phyloP scores from a whole-genome alignment of 2,888 invertebrate species.

The Vanessa cardui region DNA sequence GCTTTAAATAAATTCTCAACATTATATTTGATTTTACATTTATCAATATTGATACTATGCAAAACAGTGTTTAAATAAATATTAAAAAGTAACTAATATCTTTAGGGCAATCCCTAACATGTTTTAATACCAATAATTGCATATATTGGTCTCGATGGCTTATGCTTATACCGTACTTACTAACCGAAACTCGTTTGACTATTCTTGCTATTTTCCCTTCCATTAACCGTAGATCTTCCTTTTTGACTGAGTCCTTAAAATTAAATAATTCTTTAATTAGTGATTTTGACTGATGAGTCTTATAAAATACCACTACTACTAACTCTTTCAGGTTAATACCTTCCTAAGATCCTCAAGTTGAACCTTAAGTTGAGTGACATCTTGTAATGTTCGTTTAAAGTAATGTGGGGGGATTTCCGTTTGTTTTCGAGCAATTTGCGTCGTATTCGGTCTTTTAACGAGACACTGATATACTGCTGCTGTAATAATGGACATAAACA shows the following conservation, averaged over 20 bases:
- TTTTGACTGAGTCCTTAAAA: constrained; percentile 59
- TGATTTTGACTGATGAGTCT: background rate
- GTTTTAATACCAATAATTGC: too few relatives aligned
- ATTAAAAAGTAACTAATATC: too few relatives aligned
- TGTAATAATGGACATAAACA: constrained; percentile 14
- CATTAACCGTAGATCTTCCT: constrained; percentile 61
- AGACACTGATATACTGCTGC: constrained; percentile 52
- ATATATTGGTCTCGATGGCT: background rate
- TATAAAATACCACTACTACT: background rate
- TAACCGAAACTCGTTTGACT: constrained; percentile 57
- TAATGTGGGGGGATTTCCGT: constrained; percentile 39
- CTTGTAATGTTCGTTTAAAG: constrained; percentile 56
- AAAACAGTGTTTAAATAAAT: too few relatives aligned
- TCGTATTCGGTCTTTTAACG: constrained; percentile 44
- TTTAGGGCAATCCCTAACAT: too few relatives aligned
- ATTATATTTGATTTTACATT: too few relatives aligned
- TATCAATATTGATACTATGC: too few relatives aligned
- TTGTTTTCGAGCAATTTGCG: constrained; percentile 28
- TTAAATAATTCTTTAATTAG: background rate
- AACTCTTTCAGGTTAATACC: constrained; percentile 44
- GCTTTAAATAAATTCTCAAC: too few relatives aligned
- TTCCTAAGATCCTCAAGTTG: constrained; percentile 65
- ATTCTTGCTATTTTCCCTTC: constrained; percentile 64
- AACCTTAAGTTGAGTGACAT: constrained; percentile 56
- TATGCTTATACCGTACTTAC: constrained; percentile 37